Conservation (phyloP, 92 coral and sea anemone genomes). For the Isaurus tuberculatus region DNA sequence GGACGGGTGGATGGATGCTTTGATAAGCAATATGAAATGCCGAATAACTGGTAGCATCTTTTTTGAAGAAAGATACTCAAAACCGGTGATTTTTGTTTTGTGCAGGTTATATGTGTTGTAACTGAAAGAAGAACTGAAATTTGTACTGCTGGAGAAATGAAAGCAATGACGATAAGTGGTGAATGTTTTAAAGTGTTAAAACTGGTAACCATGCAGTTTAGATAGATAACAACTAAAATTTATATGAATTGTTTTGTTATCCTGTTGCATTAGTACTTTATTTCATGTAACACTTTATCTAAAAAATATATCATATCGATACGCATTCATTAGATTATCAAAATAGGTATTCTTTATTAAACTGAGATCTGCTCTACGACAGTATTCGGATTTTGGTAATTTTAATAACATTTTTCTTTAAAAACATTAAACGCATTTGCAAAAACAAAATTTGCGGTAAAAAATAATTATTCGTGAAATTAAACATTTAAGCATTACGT, state of each 20-base stretch:
- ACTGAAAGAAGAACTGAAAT: constrained; percentile 12
- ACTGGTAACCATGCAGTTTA: background rate
- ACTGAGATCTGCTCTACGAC: background rate
- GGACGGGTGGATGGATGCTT: constrained; percentile 8
- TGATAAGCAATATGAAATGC: constrained; percentile 6
- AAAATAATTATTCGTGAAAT: background rate
- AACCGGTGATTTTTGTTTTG: constrained; percentile 6
- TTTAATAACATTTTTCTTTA: background rate
- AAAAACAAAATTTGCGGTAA: background rate
- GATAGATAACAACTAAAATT: constrained; percentile 7
- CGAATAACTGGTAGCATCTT: background rate
- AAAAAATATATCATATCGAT: background rate
- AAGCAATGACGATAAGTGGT: constrained; percentile 1
- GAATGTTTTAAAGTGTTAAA: constrained; percentile 4
- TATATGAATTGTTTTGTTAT: constrained; percentile 1
- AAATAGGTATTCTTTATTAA: background rate
- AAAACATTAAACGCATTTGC: background rate
- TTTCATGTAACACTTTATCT: background rate
- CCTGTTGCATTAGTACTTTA: constrained; percentile 9
- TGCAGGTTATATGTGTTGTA: background rate
- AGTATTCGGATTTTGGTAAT: background rate
- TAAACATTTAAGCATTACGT: background rate
- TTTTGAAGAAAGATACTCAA: constrained; percentile 14
- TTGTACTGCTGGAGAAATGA: constrained; percentile 6
- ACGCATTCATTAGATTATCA: background rate